phyloP scores from a whole-genome alignment of 1,140 invertebrate species.

The Scaptomyza graminum region DNA sequence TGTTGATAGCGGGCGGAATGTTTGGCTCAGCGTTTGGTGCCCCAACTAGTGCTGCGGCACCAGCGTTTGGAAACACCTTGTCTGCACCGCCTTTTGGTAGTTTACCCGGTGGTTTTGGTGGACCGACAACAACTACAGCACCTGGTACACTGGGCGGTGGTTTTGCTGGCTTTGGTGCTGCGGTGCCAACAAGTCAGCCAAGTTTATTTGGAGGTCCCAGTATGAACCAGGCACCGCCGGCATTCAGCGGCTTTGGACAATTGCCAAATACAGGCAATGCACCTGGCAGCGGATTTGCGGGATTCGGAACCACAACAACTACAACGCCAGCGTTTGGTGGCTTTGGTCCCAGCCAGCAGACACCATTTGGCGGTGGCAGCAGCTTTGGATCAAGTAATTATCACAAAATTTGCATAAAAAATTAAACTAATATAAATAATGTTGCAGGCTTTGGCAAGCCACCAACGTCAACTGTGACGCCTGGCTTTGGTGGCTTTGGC shows the following conservation, averaged over 20 bases:
- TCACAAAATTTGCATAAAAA: neutral
- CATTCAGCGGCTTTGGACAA: slow-evolving; percentile 83
- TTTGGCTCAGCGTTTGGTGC: slow-evolving; percentile 83
- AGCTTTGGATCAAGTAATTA: slow-evolving; percentile 66
- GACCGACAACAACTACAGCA: slow-evolving; percentile 55
- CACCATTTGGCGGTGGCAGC: slow-evolving; percentile 84
- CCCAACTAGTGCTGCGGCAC: slow-evolving; percentile 55
- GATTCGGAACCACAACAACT: slow-evolving; percentile 85
- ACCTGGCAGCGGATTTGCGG: slow-evolving; percentile 85
- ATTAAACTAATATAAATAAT: slow-evolving; percentile 4
- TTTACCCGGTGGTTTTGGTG: slow-evolving; percentile 43
- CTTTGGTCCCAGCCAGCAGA: slow-evolving; percentile 81
- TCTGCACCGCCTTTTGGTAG: slow-evolving; percentile 42
- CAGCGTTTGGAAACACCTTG: slow-evolving; percentile 74
- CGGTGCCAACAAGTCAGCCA: slow-evolving; percentile 52
- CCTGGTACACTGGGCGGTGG: slow-evolving; percentile 62
- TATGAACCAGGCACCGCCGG: slow-evolving; percentile 61
- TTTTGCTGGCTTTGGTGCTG: slow-evolving; percentile 69
- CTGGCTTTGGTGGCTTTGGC: slow-evolving; percentile 85
- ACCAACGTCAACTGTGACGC: slow-evolving; percentile 73
- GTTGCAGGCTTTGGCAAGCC: slow-evolving; percentile 74
- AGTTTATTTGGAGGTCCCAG: slow-evolving; percentile 73
- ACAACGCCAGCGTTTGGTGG: slow-evolving; percentile 84
- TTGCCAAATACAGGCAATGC: slow-evolving; percentile 41
- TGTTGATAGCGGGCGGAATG: slow-evolving; percentile 58